A percentile compares a stretch with the other conserved stretches of the same genome.
Evolutionary conservation across 2,797 vertebrate genomes (phyloP).

Genomic region (Lepilemur septentrionalis): DNA sequence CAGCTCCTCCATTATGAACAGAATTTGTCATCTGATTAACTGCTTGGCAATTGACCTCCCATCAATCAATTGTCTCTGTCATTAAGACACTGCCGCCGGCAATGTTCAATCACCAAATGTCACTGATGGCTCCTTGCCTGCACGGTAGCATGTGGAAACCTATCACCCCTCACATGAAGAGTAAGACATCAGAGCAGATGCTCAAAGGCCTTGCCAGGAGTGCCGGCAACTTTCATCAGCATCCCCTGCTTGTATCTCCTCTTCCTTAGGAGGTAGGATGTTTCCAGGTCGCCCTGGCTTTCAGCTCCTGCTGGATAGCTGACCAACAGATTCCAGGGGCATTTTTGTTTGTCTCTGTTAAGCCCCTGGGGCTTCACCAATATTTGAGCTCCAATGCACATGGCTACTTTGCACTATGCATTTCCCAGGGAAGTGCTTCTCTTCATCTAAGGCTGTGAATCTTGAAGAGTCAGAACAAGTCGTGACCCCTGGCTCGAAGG

Average conservation of each 20-base stretch:
- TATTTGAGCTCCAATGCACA: not conserved
- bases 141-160: rapidly evolving
- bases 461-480: not conserved
- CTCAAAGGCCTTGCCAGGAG: not conserved
- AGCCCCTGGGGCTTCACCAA: not conserved
- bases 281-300: not conserved
- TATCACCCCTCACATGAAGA: not conserved
- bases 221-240: not conserved
- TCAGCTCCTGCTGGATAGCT: not conserved
- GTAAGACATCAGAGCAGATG: slow-evolving; percentile 1
- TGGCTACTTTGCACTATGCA: rapidly evolving
- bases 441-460: not conserved
- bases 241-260: not conserved
- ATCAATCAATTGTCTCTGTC: not conserved
- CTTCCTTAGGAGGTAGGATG: rapidly evolving
- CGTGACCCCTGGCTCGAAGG: not conserved
- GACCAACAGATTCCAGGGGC: not conserved
- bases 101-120: not conserved
- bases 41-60: not conserved
- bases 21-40: not conserved
- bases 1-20: not conserved
- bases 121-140: not conserved
- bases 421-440: not conserved
- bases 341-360: not conserved
- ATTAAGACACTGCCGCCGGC: not conserved